These are phyloP conservation scores for Sphaerophoria taeniata DNA, from an alignment of 2,888 invertebrate species.

Conservation along the genomic window DNA sequence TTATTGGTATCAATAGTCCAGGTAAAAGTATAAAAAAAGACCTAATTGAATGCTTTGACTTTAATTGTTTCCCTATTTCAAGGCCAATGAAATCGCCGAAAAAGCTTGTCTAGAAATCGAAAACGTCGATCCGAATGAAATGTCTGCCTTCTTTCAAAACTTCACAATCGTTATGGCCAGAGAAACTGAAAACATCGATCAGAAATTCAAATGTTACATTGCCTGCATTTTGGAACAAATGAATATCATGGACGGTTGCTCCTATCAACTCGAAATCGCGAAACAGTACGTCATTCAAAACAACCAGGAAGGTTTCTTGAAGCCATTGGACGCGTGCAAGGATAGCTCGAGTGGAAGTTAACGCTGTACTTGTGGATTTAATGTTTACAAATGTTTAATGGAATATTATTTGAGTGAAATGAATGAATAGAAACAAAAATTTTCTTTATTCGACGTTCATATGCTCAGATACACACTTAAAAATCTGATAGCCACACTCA, in stretches of 20 bases:
- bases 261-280: background rate
- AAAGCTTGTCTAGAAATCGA: background rate
- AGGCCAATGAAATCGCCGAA: no score
- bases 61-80: no score
- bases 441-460: background rate
- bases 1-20: no score
- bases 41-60: no score
- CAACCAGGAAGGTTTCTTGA: background rate
- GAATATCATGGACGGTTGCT: background rate
- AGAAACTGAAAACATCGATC: background rate
- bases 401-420: background rate
- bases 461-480: conserved; percentile 10
- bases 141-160: no score
- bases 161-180: no score
- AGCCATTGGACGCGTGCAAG: background rate
- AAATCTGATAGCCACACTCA: conserved; percentile 12
- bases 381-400: conserved; percentile 12
- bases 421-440: no score
- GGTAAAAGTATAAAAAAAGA: no score
- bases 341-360: conserved; percentile 1
- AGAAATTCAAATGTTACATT: conserved; percentile 2
- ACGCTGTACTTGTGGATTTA: background rate
- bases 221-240: background rate
- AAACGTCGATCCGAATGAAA: background rate
- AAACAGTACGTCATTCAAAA: no score